phyloP scores from a whole-genome alignment of 2,113 vertebrate species.

The Cygnus atratus region DNA sequence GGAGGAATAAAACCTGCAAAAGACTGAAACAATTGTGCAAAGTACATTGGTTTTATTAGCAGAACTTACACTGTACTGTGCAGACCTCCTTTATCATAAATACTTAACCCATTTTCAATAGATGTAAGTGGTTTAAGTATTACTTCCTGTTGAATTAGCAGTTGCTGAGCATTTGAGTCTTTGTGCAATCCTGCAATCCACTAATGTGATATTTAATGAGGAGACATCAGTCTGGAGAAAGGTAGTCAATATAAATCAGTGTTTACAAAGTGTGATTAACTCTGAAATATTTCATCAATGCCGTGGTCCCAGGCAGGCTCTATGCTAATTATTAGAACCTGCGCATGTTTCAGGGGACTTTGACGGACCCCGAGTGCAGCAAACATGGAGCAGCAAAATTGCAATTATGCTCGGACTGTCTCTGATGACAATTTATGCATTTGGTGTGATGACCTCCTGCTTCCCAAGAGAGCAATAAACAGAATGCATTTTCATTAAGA shows the following conservation, averaged over 20 bases:
- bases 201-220: constrained; percentile 99
- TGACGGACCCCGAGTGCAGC: constrained; percentile 70
- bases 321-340: constrained; percentile 87
- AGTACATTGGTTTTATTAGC: constrained; percentile 3
- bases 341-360: constrained; percentile 77
- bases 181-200: constrained; percentile 80
- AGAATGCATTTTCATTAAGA: constrained; percentile 88
- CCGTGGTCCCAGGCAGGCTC: constrained; percentile 82
- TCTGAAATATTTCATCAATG: constrained; percentile 94
- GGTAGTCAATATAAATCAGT: constrained; percentile 99
- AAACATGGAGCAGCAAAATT: constrained; percentile 79
- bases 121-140: constrained; percentile 71
- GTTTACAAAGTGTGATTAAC: constrained; percentile 97
- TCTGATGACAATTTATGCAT: constrained; percentile 85
- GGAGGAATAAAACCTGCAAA: not conserved
- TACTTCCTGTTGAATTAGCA: constrained; percentile 84
- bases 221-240: constrained; percentile 94
- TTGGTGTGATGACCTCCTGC: constrained; percentile 79
- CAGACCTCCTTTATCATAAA: constrained; percentile 41
- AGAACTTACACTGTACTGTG: not conserved
- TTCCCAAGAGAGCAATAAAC: constrained; percentile 84
- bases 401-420: constrained; percentile 80
- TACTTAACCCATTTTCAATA: constrained; percentile 66
- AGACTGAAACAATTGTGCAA: not conserved
- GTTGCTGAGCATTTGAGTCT: constrained; percentile 79